Conservation (phyloP, 1,140 invertebrate species). For the Lordiphosa stackelbergi region DNA sequence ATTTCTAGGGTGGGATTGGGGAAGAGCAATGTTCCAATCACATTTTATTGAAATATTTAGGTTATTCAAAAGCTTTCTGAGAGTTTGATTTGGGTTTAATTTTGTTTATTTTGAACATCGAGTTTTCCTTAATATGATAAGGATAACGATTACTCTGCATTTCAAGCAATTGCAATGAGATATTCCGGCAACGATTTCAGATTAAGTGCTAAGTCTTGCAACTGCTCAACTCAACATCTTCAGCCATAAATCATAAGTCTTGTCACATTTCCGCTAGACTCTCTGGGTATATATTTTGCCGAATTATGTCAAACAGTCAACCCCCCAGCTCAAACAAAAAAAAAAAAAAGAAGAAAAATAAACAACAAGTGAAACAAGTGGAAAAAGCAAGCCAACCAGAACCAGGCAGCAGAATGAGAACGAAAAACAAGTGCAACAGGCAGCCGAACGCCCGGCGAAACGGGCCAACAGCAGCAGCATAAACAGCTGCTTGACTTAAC, state of each 20-base stretch:
- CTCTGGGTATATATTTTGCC: not conserved
- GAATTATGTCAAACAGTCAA: constrained; percentile 7
- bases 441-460: constrained; percentile 4
- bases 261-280: constrained; percentile 2
- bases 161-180: no score
- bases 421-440: constrained; percentile 14
- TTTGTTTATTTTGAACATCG: no score
- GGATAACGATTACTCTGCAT: no score
- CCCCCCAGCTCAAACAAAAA: not conserved
- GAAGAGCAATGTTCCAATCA: no score
- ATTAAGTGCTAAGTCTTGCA: no score
- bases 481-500: constrained; percentile 12
- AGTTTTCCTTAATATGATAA: no score
- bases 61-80: no score
- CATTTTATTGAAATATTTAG: no score
- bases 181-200: no score
- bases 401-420: constrained; percentile 12
- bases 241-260: not conserved
- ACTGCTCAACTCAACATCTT: no score
- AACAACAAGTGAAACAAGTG: not conserved
- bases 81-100: no score
- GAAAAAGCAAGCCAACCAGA: constrained; percentile 4
- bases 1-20: no score
- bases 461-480: constrained; percentile 1
- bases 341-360: constrained; percentile 2